A percentile compares a stretch with the other conserved stretches of the same genome.
Evolutionary conservation across 92 coral and sea anemone species (phyloP).

Genomic region (Diadumene lineata): DNA sequence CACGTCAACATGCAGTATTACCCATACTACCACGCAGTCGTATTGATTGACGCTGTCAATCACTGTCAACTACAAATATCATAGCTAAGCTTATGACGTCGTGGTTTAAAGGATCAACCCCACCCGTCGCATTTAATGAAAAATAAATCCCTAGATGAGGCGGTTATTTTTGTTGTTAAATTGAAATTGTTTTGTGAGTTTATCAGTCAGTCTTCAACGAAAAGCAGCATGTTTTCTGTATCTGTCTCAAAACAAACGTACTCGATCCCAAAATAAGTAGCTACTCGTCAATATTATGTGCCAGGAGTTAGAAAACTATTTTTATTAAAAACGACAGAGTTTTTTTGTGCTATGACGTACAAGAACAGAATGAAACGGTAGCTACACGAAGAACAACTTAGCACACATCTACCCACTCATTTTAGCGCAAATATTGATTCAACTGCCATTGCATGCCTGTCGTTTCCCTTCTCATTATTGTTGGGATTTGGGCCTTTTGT

Average conservation of each 20-base stretch:
- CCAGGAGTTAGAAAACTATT: neutral
- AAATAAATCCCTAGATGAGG: too few species aligned
- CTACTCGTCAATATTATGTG: neutral
- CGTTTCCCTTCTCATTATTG: neutral
- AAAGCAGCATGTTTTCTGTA: too few species aligned
- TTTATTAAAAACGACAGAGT: too few species aligned
- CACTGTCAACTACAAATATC: neutral
- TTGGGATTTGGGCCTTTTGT: neutral
- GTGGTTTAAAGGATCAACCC: too few species aligned
- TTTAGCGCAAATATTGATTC: neutral
- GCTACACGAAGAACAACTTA: neutral
- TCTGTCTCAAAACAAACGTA: neutral
- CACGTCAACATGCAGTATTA: too few species aligned
- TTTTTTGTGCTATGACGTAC: neutral
- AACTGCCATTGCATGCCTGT: neutral
- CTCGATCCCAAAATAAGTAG: neutral
- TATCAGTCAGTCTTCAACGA: neutral
- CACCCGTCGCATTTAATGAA: too few species aligned
- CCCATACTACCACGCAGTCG: neutral
- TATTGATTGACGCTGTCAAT: neutral
- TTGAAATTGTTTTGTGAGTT: neutral
- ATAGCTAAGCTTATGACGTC: too few species aligned
- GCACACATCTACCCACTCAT: neutral
- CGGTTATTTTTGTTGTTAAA: neutral
- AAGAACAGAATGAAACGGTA: too few species aligned